phyloP scores from a whole-genome alignment of 2,888 invertebrate genomes.

The Uropetala carovei region DNA sequence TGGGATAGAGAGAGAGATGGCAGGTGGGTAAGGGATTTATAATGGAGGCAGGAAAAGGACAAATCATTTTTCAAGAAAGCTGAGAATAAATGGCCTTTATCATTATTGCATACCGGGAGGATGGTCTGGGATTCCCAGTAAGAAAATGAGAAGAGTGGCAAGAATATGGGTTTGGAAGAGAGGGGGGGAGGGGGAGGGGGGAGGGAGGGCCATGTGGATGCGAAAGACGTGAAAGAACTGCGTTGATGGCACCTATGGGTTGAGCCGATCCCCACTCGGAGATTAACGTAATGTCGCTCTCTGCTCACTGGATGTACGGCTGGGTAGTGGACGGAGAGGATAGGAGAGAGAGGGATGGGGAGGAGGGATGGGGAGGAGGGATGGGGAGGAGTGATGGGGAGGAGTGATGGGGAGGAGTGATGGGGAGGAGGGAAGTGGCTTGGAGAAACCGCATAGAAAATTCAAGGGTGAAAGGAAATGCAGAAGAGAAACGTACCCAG shows the following conservation, averaged over 20 bases:
- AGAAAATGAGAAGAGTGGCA: neutral
- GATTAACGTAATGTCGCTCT: conserved; percentile 16
- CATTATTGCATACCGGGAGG: no score
- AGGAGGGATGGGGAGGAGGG: neutral
- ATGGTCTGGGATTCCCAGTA: no score
- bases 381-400: no score
- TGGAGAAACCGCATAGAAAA: no score
- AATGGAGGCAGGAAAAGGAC: neutral
- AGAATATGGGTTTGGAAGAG: neutral
- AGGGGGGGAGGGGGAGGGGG: neutral
- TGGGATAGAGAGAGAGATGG: neutral
- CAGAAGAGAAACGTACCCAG: no score
- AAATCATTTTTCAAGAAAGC: no score
- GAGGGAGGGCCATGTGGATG: neutral
- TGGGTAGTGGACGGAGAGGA: neutral
- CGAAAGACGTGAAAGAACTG: neutral
- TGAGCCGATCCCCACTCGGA: neutral
- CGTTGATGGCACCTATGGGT: neutral
- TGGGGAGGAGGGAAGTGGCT: no score
- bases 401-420: no score
- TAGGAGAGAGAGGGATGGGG: neutral
- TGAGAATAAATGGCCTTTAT: no score
- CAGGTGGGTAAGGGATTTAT: neutral
- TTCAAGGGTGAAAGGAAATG: no score
- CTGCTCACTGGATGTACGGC: neutral